Conservation (phyloP, 2,888 invertebrate species). For the Cryptus armator region DNA sequence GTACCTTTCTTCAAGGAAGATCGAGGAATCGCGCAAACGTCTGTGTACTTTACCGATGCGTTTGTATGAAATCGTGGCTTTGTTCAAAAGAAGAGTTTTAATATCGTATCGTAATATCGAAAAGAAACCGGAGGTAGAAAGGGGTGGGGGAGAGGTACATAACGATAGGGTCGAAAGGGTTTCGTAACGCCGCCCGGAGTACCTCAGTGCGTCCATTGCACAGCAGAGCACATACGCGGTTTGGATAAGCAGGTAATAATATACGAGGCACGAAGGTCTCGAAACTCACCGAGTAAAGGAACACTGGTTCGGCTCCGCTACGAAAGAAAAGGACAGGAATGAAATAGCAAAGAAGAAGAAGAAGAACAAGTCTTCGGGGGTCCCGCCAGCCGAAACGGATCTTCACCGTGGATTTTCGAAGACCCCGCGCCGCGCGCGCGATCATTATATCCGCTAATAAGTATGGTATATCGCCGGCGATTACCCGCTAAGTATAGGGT, state of each 20-base stretch:
- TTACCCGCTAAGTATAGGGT: conserved; percentile 84
- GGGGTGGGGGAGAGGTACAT: neutral
- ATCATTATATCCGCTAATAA: conserved; percentile 82
- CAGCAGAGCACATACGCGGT: conserved; percentile 26
- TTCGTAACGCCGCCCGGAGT: neutral
- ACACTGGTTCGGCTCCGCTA: neutral
- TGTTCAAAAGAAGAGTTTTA: conserved; percentile 34
- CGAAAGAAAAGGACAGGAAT: conserved; percentile 2
- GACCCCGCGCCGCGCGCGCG: conserved; percentile 69
- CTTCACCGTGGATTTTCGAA: conserved; percentile 61
- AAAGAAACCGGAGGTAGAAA: neutral
- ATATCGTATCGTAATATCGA: conserved; percentile 18
- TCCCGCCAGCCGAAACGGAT: conserved; percentile 28
- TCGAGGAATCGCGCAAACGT: neutral
- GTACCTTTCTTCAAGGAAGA: neutral
- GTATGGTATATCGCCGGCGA: conserved; percentile 83
- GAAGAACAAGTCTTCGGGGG: conserved; percentile 25
- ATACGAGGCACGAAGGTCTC: conserved; percentile 63
- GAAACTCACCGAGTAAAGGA: conserved; percentile 38
- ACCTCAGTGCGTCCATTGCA: neutral
- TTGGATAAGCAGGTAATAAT: conserved; percentile 68
- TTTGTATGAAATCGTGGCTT: neutral
- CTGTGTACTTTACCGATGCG: neutral
- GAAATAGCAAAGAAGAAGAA: conserved; percentile 23
- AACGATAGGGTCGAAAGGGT: conserved; percentile 11